Base-by-base conservation (phyloP, 2,888 invertebrate species). In the Lycaena phlaeas region DNA sequence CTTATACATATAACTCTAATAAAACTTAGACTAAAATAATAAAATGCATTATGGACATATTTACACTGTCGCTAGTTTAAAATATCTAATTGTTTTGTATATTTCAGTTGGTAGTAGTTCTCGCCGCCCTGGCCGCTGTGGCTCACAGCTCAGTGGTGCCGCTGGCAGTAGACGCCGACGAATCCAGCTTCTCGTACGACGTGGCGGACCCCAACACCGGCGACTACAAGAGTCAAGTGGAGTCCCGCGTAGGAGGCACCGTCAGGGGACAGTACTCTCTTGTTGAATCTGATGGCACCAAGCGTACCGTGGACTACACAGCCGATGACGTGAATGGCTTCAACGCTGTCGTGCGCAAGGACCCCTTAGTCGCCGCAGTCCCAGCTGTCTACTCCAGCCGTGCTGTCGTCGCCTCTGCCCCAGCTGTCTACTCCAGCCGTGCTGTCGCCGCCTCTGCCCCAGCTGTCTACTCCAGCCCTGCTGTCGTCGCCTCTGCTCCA, bases 161-260 rank as follows among this genome's bases (percentile, higher is more conserved):
- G 52, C 72, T 86, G 50, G 85, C 49, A 27, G 43, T 45, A 39
- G 72, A 68, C 68, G 50, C 56, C 39, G 72, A 77, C 57, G 64
- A 64, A 52, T 56, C 68, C 44, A 81, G 81, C 61, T 87, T 82
- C 68, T 60, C 79, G 0, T 87, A 87, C 60, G 76, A 82, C 44
- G 84, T 87, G 15, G 81, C 86, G 27, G 87, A 87, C 58, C 74
- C 81, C 52, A 65, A 70, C 61, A 87, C 87, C 48, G 87, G 87
- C 10, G 87, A 87, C 69, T 77, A 57, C 67, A 87, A 87, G 65
- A 84, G 76, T 61, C 87, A 87, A 57, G 66, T 67, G 17, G 87
- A 87, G 64, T 70, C 73, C 42, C 81, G 86, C 48, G 61, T 64
- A 34, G 86, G 86, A 9, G 85, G 84, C 44, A 57, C 61, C 18